These are phyloP conservation scores for Nothocercus nigrocapillus DNA, from an alignment of 2,113 vertebrate genomes.

Conservation along the genomic window DNA sequence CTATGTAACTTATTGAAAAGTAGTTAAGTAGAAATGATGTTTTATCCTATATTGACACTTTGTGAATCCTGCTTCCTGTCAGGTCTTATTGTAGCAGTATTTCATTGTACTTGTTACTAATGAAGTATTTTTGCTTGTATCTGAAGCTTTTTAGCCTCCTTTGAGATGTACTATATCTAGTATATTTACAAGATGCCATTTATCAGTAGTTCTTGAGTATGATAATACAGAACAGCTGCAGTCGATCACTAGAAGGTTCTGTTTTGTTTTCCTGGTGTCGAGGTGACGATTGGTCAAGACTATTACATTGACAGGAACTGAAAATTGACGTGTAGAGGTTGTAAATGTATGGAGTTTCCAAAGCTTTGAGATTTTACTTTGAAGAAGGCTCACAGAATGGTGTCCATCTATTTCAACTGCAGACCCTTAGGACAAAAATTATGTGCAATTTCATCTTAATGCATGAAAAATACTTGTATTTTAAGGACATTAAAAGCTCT, in stretches of 20 bases:
- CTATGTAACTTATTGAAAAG: neutral
- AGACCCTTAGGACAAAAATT: slow-evolving; percentile 28
- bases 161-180: neutral
- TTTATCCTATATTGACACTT: neutral
- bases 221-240: neutral
- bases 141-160: neutral
- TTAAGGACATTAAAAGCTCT: neutral
- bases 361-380: slow-evolving; percentile 12
- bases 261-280: neutral
- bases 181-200: neutral
- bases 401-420: neutral
- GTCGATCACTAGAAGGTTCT: neutral
- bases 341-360: neutral
- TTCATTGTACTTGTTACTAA: neutral
- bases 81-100: neutral
- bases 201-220: neutral
- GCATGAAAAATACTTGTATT: slow-evolving; percentile 26
- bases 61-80: neutral
- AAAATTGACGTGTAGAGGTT: neutral
- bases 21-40: neutral
- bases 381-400: neutral
- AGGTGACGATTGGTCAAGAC: neutral
- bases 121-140: neutral
- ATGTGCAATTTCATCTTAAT: slow-evolving; percentile 32
- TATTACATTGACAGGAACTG: neutral